These are phyloP conservation scores for Elysia crispata DNA, from an alignment of 2,888 invertebrate species.

Conservation along the genomic window DNA sequence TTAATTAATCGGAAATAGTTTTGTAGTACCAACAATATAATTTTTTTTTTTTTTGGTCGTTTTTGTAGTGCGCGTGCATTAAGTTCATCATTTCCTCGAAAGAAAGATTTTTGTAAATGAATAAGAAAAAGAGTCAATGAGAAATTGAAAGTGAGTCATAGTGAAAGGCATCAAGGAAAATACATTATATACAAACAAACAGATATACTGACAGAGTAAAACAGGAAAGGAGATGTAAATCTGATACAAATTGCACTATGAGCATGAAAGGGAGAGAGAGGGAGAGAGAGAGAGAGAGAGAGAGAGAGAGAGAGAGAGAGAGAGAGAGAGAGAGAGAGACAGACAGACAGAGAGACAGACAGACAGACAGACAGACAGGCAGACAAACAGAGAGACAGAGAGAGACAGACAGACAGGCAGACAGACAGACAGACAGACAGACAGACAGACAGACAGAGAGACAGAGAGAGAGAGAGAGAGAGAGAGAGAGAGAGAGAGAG, in stretches of 20 bases:
- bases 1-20: too few species aligned
- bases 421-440: background rate
- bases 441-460: background rate
- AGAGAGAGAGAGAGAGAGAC: background rate
- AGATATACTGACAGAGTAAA: too few species aligned
- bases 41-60: too few species aligned
- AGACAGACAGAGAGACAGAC: background rate
- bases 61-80: too few species aligned
- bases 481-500: constrained; percentile 5
- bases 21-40: too few species aligned
- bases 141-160: too few species aligned
- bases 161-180: too few species aligned
- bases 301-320: constrained; percentile 9
- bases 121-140: too few species aligned
- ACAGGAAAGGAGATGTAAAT: too few species aligned
- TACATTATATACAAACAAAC: too few species aligned
- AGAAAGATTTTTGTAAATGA: too few species aligned
- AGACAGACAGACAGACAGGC: background rate
- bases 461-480: constrained; percentile 29
- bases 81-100: too few species aligned
- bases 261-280: background rate
- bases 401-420: background rate
- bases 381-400: background rate
- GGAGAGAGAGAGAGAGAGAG: constrained; percentile 9
- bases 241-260: background rate